A percentile compares a stretch with the other conserved stretches of the same genome.
These are phyloP conservation scores for Eidolon helvum DNA, from an alignment of 2,113 vertebrate genomes.

Conservation along the genomic window DNA sequence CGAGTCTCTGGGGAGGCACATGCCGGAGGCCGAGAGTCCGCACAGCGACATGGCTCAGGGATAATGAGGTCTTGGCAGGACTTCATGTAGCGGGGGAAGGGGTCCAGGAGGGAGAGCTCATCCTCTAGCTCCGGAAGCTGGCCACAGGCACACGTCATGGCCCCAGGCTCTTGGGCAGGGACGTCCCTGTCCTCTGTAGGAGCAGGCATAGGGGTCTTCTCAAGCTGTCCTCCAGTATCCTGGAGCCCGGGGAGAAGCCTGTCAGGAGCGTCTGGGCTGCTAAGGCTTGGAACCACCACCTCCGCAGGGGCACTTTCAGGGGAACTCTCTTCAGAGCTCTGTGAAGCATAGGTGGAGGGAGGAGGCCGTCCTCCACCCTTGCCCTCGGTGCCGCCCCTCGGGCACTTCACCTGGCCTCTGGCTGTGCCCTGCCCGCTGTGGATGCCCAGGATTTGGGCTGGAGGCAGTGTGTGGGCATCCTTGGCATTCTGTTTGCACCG, in stretches of 20 bases:
- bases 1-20: slow-evolving; percentile 63
- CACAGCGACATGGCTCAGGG: slow-evolving; percentile 83
- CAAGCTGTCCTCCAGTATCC: slow-evolving; percentile 69
- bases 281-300: slow-evolving; percentile 67
- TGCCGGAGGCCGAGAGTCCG: slow-evolving; percentile 32
- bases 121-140: slow-evolving; percentile 84
- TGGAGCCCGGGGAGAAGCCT: slow-evolving; percentile 69
- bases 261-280: slow-evolving; percentile 70
- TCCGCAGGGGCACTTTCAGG: slow-evolving; percentile 75
- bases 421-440: slow-evolving; percentile 88
- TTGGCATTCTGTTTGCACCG: slow-evolving; percentile 90
- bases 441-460: slow-evolving; percentile 95
- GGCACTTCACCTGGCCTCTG: slow-evolving; percentile 83
- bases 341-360: slow-evolving; percentile 65
- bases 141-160: slow-evolving; percentile 57
- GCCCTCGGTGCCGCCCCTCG: slow-evolving; percentile 67
- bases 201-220: slow-evolving; percentile 58
- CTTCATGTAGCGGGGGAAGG: slow-evolving; percentile 87
- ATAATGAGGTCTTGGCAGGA: slow-evolving; percentile 86
- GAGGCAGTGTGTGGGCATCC: slow-evolving; percentile 88
- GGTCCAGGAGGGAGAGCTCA: slow-evolving; percentile 85
- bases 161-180: not conserved
- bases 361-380: slow-evolving; percentile 76
- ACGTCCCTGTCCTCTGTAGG: slow-evolving; percentile 59
- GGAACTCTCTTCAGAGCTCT: slow-evolving; percentile 79